Conservation (phyloP, 2,113 vertebrate species). For the Pachycephala philippinensis region DNA sequence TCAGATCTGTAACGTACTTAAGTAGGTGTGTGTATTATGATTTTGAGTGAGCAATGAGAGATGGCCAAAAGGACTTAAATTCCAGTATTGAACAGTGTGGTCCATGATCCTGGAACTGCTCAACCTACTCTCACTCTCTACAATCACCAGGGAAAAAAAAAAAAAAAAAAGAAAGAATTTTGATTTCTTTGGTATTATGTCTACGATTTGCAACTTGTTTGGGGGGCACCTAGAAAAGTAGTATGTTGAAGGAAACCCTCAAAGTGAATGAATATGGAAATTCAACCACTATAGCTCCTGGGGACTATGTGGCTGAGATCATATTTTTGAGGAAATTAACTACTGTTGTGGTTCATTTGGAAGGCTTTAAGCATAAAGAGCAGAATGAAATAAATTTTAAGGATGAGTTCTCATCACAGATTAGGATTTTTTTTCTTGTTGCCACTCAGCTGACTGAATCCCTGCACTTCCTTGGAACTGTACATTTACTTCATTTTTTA, state of each 20-base stretch:
- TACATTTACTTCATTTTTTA: neutral
- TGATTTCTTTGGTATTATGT: neutral
- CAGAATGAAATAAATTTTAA: neutral
- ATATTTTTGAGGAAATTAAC: neutral
- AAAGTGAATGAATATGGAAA: neutral
- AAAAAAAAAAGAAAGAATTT: neutral
- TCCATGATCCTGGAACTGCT: neutral
- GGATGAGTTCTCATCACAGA: neutral
- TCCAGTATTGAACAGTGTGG: neutral
- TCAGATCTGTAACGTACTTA: neutral
- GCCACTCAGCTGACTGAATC: neutral
- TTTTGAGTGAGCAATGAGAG: neutral
- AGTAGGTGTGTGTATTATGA: neutral
- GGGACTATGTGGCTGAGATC: neutral
- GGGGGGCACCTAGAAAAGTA: neutral
- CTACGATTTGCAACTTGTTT: neutral
- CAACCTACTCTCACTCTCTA: neutral
- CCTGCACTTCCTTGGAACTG: neutral
- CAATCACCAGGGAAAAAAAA: neutral
- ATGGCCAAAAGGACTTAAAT: neutral
- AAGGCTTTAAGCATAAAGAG: neutral
- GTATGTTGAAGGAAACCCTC: neutral
- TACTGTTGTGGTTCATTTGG: neutral
- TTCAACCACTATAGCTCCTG: neutral
- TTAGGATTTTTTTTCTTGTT: neutral